Conservation (phyloP, 2,113 vertebrate genomes). For the Antennarius striatus region DNA sequence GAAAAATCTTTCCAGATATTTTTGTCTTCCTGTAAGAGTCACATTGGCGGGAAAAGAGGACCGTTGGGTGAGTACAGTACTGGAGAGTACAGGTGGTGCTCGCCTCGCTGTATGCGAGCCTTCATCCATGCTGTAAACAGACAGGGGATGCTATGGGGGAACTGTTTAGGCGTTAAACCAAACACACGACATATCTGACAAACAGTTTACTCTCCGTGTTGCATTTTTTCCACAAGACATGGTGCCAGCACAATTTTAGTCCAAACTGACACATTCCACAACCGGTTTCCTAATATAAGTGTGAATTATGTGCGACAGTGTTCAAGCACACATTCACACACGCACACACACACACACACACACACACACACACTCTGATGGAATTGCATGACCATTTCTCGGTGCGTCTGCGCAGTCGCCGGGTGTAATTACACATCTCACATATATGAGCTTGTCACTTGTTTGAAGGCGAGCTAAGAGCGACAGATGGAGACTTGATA, state of each 20-base stretch:
- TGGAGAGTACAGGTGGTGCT: conserved; percentile 60
- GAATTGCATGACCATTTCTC: neutral
- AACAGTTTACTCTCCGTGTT: conserved; percentile 77
- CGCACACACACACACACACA: neutral
- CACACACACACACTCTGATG: too few relatives aligned
- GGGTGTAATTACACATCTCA: conserved; percentile 65
- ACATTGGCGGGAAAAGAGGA: conserved; percentile 1
- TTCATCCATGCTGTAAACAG: conserved; percentile 68
- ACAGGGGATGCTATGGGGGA: conserved; percentile 64
- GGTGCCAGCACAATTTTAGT: conserved; percentile 52
- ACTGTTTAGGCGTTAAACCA: conserved; percentile 81
- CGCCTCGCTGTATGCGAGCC: conserved; percentile 35
- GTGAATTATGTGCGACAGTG: conserved; percentile 22
- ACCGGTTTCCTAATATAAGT: conserved; percentile 42
- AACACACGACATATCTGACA: conserved; percentile 79
- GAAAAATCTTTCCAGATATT: neutral
- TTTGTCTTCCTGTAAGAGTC: neutral
- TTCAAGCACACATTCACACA: neutral
- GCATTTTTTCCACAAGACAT: conserved; percentile 72
- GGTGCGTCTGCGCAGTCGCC: conserved; percentile 30
- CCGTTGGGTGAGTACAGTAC: neutral
- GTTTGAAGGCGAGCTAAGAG: conserved; percentile 64
- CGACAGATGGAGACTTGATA: conserved; percentile 77
- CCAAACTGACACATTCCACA: conserved; percentile 65
- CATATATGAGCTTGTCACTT: conserved; percentile 57